Conservation (phyloP, 2,888 invertebrate species). For the Gibbula magus region DNA sequence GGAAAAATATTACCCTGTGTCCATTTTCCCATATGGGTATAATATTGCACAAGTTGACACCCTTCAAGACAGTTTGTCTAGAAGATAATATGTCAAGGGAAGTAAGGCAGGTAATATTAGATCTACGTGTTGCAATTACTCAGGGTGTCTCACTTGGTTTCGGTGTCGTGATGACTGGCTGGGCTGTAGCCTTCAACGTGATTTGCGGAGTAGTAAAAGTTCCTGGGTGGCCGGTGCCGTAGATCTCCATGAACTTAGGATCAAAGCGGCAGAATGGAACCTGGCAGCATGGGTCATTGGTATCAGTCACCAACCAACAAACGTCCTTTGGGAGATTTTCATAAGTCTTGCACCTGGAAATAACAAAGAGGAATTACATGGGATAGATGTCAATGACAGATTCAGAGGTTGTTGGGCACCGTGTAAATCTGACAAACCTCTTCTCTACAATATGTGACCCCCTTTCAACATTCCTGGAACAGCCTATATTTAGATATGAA, state of each 20-base stretch:
- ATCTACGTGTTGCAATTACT: no score
- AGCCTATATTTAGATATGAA: no score
- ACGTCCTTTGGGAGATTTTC: conserved; percentile 45
- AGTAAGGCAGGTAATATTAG: no score
- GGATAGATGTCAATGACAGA: neutral
- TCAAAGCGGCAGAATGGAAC: conserved; percentile 51
- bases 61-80: no score
- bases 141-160: neutral
- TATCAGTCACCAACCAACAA: conserved; percentile 58
- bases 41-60: no score
- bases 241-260: conserved; percentile 43
- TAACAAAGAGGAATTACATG: neutral
- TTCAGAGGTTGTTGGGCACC: neutral
- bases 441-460: neutral
- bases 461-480: no score
- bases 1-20: no score
- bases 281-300: conserved; percentile 61
- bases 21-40: no score
- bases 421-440: neutral
- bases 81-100: no score
- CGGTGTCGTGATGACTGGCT: neutral
- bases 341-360: conserved; percentile 49
- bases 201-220: conserved; percentile 27
- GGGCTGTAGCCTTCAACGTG: conserved; percentile 28
- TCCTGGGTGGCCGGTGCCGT: conserved; percentile 33